Evolutionary conservation across 2,888 invertebrate genomes (phyloP), one percentile per base, ranked within the genome.

Genomic region (Plagodis pulveraria): DNA sequence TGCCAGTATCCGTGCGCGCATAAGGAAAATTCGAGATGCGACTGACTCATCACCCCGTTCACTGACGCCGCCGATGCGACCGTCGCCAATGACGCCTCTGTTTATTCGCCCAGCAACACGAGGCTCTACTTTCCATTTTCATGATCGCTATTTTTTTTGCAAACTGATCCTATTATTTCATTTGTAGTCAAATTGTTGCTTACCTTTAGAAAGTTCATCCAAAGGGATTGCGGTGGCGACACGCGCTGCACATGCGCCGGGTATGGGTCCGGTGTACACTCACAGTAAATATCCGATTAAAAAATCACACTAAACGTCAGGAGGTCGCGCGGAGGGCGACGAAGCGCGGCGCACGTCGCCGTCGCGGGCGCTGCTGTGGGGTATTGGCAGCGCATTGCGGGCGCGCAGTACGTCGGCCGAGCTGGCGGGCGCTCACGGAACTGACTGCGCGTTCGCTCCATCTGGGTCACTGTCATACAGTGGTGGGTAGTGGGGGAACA

Each of bases 391-490:
- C 22, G 22, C 22, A 4, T 22, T 22, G 69, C 73, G 68, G 61
- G 72, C 72, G 70, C 74, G 60, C 59, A 45, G 65, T 62, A 78
- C 86, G 84, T 82, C 78, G 67, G 67, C 65, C 73, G 65, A 67
- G 69, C 75, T 71, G 76, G 80, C 84, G 84, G 81, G 83, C 85
- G 81, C 87, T 89, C 88, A 85, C 91, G 89, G 91, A 88, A 91
- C 91, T 88, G 87, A 91, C 79, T 89, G 89, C 90, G 91, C 86
- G 81, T 84, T 87, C 89, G 89, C 84, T 81, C 89, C 89, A 91
- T 91, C 90, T 91, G 87, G 91, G 91, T 91, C 91, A 91, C 91
- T 92, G 91, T 91, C 91, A 91, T 85, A 78, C 82, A 74, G 86
- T 88, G 88, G 89, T 81, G 86, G 86, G 88, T 87, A 86, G 91